Conservation (phyloP, 2,888 invertebrate genomes). For the Chrysolina haemoptera region DNA sequence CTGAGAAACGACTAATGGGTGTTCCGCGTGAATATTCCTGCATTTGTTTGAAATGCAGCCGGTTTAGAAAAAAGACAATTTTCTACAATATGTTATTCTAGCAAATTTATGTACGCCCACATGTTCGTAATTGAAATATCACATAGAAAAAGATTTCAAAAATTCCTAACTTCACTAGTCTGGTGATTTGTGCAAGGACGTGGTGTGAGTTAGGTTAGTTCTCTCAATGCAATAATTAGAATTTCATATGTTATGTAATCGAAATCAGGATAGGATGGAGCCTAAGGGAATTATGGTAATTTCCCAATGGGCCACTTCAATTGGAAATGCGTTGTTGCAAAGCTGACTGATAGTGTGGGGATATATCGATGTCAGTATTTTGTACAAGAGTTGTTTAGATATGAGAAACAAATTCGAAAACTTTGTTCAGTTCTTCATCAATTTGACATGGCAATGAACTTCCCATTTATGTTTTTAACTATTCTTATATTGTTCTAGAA, state of each 20-base stretch:
- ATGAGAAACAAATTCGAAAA: background rate
- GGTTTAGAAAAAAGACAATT: no score
- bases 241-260: slow-evolving; percentile 57
- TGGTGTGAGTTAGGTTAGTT: slow-evolving; percentile 32
- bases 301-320: slow-evolving; percentile 58
- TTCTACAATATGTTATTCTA: no score
- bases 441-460: no score
- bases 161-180: background rate
- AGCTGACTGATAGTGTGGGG: slow-evolving; percentile 39
- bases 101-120: no score
- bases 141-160: no score
- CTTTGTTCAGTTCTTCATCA: no score
- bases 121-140: no score
- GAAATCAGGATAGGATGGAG: slow-evolving; percentile 56
- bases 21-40: no score
- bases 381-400: background rate
- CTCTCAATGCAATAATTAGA: slow-evolving; percentile 55
- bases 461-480: no score
- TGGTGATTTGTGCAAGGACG: slow-evolving; percentile 6
- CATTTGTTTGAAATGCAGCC: no score
- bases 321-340: slow-evolving; percentile 52
- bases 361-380: slow-evolving; percentile 39
- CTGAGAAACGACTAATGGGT: no score
- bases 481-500: no score
- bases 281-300: slow-evolving; percentile 54